phyloP scores from a whole-genome alignment of 2,113 vertebrate species.

The Apaloderma vittatum region DNA sequence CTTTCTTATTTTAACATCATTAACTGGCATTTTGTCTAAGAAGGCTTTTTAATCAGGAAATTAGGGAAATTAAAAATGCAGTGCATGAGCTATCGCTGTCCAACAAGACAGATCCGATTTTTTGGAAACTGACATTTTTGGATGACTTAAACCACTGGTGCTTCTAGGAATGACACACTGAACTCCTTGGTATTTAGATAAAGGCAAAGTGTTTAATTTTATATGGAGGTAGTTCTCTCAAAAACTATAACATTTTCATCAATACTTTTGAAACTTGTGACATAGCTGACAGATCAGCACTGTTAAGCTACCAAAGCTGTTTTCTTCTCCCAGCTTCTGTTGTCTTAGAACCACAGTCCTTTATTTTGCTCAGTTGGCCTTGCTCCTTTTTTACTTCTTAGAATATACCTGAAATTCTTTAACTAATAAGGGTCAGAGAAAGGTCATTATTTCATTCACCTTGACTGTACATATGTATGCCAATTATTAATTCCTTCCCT shows the following conservation, averaged over 20 bases:
- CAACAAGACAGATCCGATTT: not conserved
- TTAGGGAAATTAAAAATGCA: slow-evolving; percentile 42
- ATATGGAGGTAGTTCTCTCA: not conserved
- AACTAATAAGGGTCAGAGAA: not conserved
- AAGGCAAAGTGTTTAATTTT: slow-evolving; percentile 40
- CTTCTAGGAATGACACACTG: slow-evolving; percentile 6
- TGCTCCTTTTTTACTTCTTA: not conserved
- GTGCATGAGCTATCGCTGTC: not conserved
- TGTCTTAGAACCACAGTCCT: not conserved
- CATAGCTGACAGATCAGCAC: not conserved
- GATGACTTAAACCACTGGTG: not conserved
- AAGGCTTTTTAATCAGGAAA: slow-evolving; percentile 39
- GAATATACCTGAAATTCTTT: slow-evolving; percentile 8
- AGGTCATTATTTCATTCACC: not conserved
- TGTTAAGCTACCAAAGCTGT: slow-evolving; percentile 4
- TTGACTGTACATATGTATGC: not conserved
- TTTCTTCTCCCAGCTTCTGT: not conserved
- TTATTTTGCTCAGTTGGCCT: not conserved
- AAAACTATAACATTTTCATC: not conserved
- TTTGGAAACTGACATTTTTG: slow-evolving; percentile 31
- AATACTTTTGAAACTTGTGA: not conserved
- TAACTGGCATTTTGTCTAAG: slow-evolving; percentile 35
- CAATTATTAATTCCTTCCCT: not conserved
- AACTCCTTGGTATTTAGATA: slow-evolving; percentile 40
- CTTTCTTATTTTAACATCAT: not conserved